These are phyloP conservation scores for Phylloscopus whistleri DNA, from an alignment of 2,113 vertebrate species.

Conservation along the genomic window DNA sequence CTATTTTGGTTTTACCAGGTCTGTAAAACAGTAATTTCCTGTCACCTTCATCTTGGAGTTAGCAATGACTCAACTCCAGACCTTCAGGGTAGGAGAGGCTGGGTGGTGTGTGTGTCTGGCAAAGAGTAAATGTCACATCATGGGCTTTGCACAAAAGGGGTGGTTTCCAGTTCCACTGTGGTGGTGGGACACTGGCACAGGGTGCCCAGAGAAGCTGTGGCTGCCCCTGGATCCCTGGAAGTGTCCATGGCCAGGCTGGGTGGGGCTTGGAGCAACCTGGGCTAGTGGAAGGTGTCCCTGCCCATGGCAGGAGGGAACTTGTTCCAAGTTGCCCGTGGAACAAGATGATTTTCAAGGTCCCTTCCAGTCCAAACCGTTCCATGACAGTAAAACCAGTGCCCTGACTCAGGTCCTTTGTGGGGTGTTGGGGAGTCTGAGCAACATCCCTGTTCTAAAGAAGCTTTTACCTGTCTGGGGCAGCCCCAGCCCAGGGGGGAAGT, in stretches of 20 bases:
- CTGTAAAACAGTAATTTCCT: not conserved
- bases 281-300: not conserved
- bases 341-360: not conserved
- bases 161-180: not conserved
- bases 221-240: not conserved
- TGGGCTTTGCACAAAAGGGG: not conserved
- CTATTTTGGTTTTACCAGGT: not conserved
- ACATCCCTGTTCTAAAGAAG: not conserved
- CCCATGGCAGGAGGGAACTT: not conserved
- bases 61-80: not conserved
- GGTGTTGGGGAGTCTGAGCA: not conserved
- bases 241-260: not conserved
- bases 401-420: not conserved
- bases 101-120: not conserved
- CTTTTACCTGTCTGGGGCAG: not conserved
- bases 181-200: not conserved
- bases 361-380: not conserved
- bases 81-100: not conserved
- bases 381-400: not conserved
- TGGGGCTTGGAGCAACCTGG: rapidly evolving
- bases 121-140: rapidly evolving
- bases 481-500: not conserved
- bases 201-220: not conserved
- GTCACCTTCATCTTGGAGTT: not conserved
- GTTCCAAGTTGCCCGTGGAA: not conserved